Base-by-base conservation (phyloP, 2,888 invertebrate genomes). In the Scrobipalpa costella region DNA sequence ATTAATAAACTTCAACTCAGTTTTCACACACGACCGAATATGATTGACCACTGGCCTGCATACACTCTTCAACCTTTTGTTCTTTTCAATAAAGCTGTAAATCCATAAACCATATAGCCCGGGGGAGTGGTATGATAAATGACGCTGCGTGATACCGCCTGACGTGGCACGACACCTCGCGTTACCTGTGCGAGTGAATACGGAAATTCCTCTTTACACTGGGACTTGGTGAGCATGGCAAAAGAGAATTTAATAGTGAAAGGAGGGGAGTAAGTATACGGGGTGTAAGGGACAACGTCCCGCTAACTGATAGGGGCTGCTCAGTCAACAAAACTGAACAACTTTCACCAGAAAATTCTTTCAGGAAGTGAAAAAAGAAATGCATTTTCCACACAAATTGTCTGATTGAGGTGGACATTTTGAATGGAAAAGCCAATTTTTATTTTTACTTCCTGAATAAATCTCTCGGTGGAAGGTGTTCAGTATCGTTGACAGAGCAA, bases 81-180 rank as follows among this genome's bases (percentile, higher is more conserved):
- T 52, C 27, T 21, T 50, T 52, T 27, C 1, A 27, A 21, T 52
- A 52, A 52, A 52, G 50, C 50, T 3, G 27, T 13, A 52, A 52
- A 27, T 52, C 21, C 13, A 21, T 27, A 7, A 44, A 44, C 44
- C 50, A 13, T 21, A 34, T 13, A 15, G 55, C 15, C 34, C 55
- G 34, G 33, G 15, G 34, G 55, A 34, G 55, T 34, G 34, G 27
- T 52, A 52, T 55, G 55, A 55, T 34, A n/a, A 55, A 55, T 34
- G 34, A 15, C 55, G 15, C 21, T n/a, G 55, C 15, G 55, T 34
- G 55, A 33, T 34, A 7, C 34, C 9, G 11, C n/a, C 27, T 13
- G 55, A 55, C 55, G 55, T 8, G 55, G 15, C 55, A 55, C 55
- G 55, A 34, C 55, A 55, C 27, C 33, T 2, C 34, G 55, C 34